These are phyloP conservation scores for Euwallacea fornicatus DNA, from an alignment of 1,140 invertebrate genomes.

Conservation along the genomic window DNA sequence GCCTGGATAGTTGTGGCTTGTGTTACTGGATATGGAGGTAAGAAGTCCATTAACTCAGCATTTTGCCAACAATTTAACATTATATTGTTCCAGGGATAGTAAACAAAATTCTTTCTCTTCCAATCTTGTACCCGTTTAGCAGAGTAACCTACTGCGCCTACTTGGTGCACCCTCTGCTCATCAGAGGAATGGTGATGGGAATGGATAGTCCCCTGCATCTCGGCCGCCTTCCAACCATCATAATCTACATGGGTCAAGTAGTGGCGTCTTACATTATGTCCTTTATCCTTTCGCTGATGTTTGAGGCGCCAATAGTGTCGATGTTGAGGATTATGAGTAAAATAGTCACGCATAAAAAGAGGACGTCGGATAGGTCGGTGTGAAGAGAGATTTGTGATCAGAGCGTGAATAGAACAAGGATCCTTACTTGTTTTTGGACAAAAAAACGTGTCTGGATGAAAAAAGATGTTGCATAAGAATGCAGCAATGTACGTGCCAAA, in stretches of 20 bases:
- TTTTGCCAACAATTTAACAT: too few relatives aligned
- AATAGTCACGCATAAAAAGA: slow-evolving; percentile 38
- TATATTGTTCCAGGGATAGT: slow-evolving; percentile 64
- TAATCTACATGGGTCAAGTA: slow-evolving; percentile 75
- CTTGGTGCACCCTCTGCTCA: slow-evolving; percentile 77
- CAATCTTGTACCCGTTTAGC: slow-evolving; percentile 79
- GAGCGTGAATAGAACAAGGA: too few relatives aligned
- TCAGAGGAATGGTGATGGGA: slow-evolving; percentile 73
- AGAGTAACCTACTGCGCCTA: slow-evolving; percentile 83
- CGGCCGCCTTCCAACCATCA: slow-evolving; percentile 73
- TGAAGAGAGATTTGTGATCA: background rate
- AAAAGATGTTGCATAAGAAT: too few relatives aligned
- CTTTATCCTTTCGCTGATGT: slow-evolving; percentile 75
- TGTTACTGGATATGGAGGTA: slow-evolving; percentile 84
- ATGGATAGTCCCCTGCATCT: slow-evolving; percentile 78
- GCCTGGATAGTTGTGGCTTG: slow-evolving; percentile 89
- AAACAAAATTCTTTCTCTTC: slow-evolving; percentile 71
- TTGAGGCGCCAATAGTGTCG: slow-evolving; percentile 81
- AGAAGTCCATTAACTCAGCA: background rate
- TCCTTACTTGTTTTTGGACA: too few relatives aligned
- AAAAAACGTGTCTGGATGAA: too few relatives aligned
- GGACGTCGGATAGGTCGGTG: background rate
- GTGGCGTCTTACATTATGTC: slow-evolving; percentile 75
- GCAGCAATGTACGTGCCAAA: too few relatives aligned
- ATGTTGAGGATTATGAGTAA: slow-evolving; percentile 77